Conservation (phyloP, 2,797 vertebrate species). For the Pachyuromys duprasi region DNA sequence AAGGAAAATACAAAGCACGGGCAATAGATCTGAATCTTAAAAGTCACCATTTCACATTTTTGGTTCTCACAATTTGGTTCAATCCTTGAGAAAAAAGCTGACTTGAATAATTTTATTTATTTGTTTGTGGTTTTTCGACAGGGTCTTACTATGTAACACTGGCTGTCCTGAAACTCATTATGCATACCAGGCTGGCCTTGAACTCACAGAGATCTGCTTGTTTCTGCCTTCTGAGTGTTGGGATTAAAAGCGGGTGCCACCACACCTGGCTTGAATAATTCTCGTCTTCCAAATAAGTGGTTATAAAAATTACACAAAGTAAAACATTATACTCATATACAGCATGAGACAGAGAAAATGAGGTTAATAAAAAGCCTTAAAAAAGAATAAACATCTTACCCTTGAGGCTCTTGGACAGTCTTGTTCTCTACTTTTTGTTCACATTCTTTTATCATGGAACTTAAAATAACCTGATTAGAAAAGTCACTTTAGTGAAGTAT, state of each 20-base stretch:
- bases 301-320: slow-evolving; percentile 47
- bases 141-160: not conserved
- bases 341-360: slow-evolving; percentile 36
- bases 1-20: not conserved
- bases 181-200: not conserved
- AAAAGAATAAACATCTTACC: slow-evolving; percentile 88
- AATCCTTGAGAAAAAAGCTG: not conserved
- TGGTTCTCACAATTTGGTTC: not conserved
- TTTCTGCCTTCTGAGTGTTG: not conserved
- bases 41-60: not conserved
- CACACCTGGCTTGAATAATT: not conserved
- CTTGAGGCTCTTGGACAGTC: slow-evolving; percentile 96
- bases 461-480: slow-evolving; percentile 95
- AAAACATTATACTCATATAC: not conserved
- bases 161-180: not conserved
- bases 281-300: slow-evolving; percentile 36
- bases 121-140: not conserved
- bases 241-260: not conserved
- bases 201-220: not conserved
- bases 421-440: slow-evolving; percentile 99
- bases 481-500: slow-evolving; percentile 59
- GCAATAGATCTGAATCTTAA: not conserved
- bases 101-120: not conserved
- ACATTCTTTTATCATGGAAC: slow-evolving; percentile 99
- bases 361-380: slow-evolving; percentile 26